These are phyloP conservation scores for Trichomalopsis sarcophagae DNA, from an alignment of 1,140 invertebrate species.

Conservation along the genomic window DNA sequence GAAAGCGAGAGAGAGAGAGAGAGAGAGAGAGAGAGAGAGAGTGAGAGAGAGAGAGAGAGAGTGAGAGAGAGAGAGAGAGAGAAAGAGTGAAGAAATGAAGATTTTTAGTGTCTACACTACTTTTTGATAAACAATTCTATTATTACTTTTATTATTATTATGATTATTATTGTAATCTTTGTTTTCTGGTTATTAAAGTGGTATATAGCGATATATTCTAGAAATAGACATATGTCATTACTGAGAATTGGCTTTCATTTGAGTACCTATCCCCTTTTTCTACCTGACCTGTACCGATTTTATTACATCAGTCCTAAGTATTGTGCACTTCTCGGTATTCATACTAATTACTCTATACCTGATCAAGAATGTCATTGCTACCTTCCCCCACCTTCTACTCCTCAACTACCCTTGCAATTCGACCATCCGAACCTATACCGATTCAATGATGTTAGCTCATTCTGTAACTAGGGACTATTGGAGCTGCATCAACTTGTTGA, in stretches of 20 bases:
- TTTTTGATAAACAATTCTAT: conserved; percentile 73
- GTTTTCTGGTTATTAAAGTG: conserved; percentile 75
- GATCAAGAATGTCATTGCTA: too few relatives aligned
- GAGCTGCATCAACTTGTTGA: too few relatives aligned
- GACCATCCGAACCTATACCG: too few relatives aligned
- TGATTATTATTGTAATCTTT: conserved; percentile 73
- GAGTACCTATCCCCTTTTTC: background rate
- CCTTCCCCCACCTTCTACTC: too few relatives aligned
- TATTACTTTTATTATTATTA: conserved; percentile 70
- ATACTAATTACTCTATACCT: too few relatives aligned
- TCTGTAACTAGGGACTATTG: too few relatives aligned
- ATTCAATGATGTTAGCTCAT: too few relatives aligned
- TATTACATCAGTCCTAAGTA: too few relatives aligned
- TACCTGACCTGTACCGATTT: too few relatives aligned
- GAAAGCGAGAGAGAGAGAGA: conserved; percentile 40
- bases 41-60: conserved; percentile 51
- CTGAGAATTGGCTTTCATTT: background rate
- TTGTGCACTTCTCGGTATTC: too few relatives aligned
- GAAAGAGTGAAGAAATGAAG: conserved; percentile 59
- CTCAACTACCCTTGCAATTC: too few relatives aligned
- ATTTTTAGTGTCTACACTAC: conserved; percentile 74
- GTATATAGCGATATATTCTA: conserved; percentile 72
- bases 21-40: too few relatives aligned
- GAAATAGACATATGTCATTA: conserved; percentile 40
- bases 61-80: conserved; percentile 46